A percentile compares a stretch with the other conserved stretches of the same genome.
phyloP scores from a whole-genome alignment of 2,888 invertebrate species.

The Scrobipalpa costella region DNA sequence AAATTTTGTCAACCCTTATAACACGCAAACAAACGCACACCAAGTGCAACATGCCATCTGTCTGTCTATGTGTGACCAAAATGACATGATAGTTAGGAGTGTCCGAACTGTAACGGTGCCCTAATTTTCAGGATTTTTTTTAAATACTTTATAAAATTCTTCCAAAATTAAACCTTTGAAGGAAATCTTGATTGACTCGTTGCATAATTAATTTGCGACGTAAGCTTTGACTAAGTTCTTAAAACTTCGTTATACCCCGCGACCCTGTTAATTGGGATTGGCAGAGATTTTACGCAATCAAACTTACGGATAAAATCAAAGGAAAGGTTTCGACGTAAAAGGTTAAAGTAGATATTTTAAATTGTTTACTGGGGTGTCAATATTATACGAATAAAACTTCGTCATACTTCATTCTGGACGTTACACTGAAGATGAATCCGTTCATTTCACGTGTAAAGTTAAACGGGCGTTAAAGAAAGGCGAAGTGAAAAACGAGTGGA shows the following conservation, averaged over 20 bases:
- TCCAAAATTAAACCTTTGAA: background rate
- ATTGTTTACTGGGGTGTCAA: no score
- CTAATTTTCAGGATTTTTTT: background rate
- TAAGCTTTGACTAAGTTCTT: conserved; percentile 6
- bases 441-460: background rate
- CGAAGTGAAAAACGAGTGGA: no score
- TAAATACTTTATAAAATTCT: background rate
- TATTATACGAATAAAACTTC: no score
- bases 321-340: background rate
- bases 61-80: no score
- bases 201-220: conserved; percentile 27
- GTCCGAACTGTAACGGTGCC: background rate
- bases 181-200: conserved; percentile 19
- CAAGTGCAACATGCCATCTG: no score
- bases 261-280: background rate
- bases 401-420: background rate
- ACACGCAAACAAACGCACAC: no score
- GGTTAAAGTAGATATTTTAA: background rate
- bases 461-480: background rate
- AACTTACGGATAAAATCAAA: conserved; percentile 4
- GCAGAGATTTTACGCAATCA: background rate
- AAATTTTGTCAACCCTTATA: no score
- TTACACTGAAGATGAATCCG: background rate
- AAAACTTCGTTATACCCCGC: conserved; percentile 12
- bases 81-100: no score